Conservation (phyloP, 2,113 vertebrate species). For the Scomber colias region DNA sequence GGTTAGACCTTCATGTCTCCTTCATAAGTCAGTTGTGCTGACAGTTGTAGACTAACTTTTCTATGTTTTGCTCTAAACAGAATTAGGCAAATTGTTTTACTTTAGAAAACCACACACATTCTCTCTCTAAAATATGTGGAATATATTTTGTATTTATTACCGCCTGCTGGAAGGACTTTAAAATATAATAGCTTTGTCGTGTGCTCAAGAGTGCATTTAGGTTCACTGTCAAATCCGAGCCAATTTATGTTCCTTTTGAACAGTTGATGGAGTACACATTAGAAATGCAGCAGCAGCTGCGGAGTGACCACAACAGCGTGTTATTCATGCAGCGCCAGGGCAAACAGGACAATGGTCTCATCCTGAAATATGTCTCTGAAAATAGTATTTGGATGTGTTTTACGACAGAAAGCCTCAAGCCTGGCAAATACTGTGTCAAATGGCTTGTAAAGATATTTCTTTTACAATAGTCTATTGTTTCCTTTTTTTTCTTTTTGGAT, state of each 20-base stretch:
- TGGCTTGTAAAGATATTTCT: constrained; percentile 26
- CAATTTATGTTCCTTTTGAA: constrained; percentile 68
- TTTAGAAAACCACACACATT: constrained; percentile 19
- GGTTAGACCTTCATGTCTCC: constrained; percentile 5
- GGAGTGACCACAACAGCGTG: constrained; percentile 54
- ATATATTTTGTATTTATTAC: constrained; percentile 43
- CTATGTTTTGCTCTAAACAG: constrained; percentile 31
- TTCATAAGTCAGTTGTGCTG: not conserved
- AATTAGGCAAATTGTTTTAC: constrained; percentile 22
- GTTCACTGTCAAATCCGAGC: constrained; percentile 57
- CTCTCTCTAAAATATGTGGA: constrained; percentile 9
- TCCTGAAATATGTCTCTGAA: constrained; percentile 45
- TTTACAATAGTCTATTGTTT: constrained; percentile 19
- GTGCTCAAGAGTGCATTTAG: constrained; percentile 55
- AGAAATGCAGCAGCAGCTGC: constrained; percentile 73
- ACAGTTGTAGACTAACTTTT: constrained; percentile 18
- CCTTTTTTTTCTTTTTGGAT: constrained; percentile 1
- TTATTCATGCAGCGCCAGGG: constrained; percentile 60
- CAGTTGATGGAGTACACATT: constrained; percentile 55
- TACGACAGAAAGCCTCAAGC: constrained; percentile 48
- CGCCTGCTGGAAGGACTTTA: constrained; percentile 57
- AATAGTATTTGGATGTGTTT: constrained; percentile 53
- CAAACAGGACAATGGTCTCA: constrained; percentile 57
- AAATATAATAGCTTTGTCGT: constrained; percentile 48
- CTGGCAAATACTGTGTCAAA: constrained; percentile 33